phyloP scores from a whole-genome alignment of 2,888 invertebrate species.

The Temnothorax unifasciatus region DNA sequence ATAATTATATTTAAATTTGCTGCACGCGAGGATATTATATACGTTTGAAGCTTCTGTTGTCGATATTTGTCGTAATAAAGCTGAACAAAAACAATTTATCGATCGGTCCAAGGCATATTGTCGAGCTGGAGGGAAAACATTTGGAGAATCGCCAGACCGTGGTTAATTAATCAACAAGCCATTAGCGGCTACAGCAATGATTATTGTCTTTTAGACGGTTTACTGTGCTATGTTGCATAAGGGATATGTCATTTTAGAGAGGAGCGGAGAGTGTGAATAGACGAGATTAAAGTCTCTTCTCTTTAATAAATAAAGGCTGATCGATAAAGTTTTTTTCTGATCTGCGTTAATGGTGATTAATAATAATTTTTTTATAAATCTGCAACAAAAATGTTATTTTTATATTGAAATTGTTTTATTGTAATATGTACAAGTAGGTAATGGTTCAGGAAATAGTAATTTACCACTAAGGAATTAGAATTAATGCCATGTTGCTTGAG shows the following conservation, averaged over 20 bases:
- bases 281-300: constrained; percentile 10
- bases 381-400: neutral
- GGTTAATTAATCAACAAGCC: constrained; percentile 75
- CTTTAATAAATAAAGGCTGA: neutral
- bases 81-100: constrained; percentile 67
- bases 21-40: constrained; percentile 28
- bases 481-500: constrained; percentile 2
- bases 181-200: constrained; percentile 70
- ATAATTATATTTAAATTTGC: neutral
- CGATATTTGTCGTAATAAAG: constrained; percentile 61
- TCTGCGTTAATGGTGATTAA: neutral
- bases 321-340: neutral
- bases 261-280: neutral
- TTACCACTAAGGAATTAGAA: neutral
- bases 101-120: constrained; percentile 61
- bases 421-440: neutral
- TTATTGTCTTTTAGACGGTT: constrained; percentile 67
- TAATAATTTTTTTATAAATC: neutral
- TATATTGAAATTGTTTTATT: neutral
- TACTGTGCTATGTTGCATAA: neutral
- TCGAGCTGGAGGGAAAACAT: constrained; percentile 59
- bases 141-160: constrained; percentile 70
- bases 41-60: neutral
- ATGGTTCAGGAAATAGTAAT: neutral
- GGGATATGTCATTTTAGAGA: too few relatives aligned